phyloP scores from a whole-genome alignment of 2,113 vertebrate genomes.

The Jaculus jaculus region DNA sequence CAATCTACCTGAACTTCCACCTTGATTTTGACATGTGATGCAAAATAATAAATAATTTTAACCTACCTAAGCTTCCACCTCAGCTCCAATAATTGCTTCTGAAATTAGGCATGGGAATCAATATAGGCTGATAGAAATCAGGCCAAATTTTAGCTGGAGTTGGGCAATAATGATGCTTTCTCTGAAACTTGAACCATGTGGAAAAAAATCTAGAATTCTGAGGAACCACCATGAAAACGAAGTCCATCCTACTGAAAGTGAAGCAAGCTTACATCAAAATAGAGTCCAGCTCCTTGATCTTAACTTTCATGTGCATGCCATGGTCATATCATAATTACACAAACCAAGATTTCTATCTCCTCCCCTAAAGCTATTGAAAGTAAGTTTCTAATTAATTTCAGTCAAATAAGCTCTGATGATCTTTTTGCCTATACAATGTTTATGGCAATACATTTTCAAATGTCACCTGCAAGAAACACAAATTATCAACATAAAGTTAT shows the following conservation, averaged over 20 bases:
- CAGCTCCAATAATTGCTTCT: not conserved
- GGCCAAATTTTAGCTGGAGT: not conserved
- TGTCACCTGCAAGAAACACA: not conserved
- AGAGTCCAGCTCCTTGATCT: not conserved
- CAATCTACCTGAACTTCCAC: not conserved
- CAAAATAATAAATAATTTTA: slow-evolving; percentile 48
- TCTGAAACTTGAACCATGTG: not conserved
- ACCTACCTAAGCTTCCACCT: not conserved
- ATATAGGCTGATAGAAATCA: not conserved
- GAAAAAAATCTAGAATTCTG: not conserved
- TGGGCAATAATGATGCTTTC: not conserved
- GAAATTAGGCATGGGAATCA: not conserved
- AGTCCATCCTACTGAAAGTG: not conserved
- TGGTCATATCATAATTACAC: not conserved
- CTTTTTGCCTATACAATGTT: not conserved
- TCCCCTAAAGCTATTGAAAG: not conserved
- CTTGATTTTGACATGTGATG: not conserved
- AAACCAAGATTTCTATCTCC: too few relatives aligned
- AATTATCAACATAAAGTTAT: not conserved
- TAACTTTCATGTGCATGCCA: not conserved
- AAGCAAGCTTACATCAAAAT: not conserved
- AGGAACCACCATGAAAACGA: not conserved
- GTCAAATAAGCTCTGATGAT: not conserved
- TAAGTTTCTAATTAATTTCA: not conserved
- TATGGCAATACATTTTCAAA: not conserved